These are phyloP conservation scores for Papilio gigon DNA, from an alignment of 2,888 invertebrate genomes.

Conservation along the genomic window DNA sequence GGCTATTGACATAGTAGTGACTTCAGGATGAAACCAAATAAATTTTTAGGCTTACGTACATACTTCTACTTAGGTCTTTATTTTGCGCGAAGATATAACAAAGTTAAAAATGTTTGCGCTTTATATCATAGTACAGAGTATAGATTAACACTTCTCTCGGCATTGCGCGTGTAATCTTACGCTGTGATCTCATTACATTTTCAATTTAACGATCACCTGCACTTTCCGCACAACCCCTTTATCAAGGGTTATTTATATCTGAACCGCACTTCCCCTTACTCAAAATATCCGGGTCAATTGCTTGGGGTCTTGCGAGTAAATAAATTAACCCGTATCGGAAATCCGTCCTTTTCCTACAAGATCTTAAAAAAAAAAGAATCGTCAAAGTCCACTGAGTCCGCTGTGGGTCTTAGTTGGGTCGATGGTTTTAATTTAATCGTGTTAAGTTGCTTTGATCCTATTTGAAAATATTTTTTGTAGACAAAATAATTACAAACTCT, in stretches of 20 bases:
- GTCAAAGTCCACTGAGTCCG: constrained; percentile 28
- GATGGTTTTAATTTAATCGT: constrained; percentile 15
- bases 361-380: constrained; percentile 36
- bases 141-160: no score
- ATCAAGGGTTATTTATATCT: constrained; percentile 37
- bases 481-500: background rate
- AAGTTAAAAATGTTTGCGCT: background rate
- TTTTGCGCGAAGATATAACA: no score
- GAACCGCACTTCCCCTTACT: constrained; percentile 45
- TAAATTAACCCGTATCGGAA: constrained; percentile 75
- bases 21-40: no score
- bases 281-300: constrained; percentile 68
- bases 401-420: constrained; percentile 17
- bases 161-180: background rate
- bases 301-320: constrained; percentile 66
- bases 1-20: no score
- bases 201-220: constrained; percentile 37
- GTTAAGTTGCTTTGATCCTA: constrained; percentile 8
- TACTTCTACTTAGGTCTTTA: no score
- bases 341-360: constrained; percentile 58
- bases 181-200: constrained; percentile 23
- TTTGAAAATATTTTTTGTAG: background rate
- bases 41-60: no score
- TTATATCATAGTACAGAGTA: no score
- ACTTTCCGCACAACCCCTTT: constrained; percentile 33